Evolutionary conservation across 2,888 invertebrate species (phyloP), one percentile per base, ranked within the genome.

Genomic region (Spodoptera picta): DNA sequence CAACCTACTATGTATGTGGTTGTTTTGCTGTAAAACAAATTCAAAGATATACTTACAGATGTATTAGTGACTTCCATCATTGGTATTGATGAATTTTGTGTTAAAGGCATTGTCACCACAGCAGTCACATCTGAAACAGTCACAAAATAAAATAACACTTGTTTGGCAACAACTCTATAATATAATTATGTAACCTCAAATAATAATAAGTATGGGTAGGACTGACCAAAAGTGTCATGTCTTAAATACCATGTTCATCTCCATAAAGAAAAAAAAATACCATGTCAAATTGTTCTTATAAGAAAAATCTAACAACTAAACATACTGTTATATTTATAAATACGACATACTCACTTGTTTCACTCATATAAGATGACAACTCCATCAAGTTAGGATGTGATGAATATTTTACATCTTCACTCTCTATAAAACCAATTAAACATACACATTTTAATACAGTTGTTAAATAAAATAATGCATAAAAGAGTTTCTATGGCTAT

Each of bases 41-140:
- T 27, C 27, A 7, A 2, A 36, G 2, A 49, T 31, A 11, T 23
- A 90, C 93, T 93, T 85, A 94, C 94, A 51, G 94, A 89, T 79
- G 93, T 92, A 77, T 94, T 94, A 54, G 92, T 91, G 44, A 94
- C 92, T 86, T 94, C 94, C 92, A 94, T 92, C 85, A 93, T 91
- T 45, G 94, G 94, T 81, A 94, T 89, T 75, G 94, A 92, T 47
- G 93, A 89, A 73, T 91, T 93, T 73, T 93, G 93, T 61, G 92
- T 86, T 78, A 93, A 84, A 62, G 94, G 94, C 94, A 94, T 94
- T 76, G 94, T 93, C 19, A 94, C 94, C 68, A 94, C 93, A 76
- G 94, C 93, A 69, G 94, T 93, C 62, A 92, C 94, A 91, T 94
- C 94, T 94, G 87, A 48, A 91, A 92, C 7, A 65, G 44, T 77